Conservation (phyloP, 2,113 vertebrate genomes). For the Tricholaema leucomelas region DNA sequence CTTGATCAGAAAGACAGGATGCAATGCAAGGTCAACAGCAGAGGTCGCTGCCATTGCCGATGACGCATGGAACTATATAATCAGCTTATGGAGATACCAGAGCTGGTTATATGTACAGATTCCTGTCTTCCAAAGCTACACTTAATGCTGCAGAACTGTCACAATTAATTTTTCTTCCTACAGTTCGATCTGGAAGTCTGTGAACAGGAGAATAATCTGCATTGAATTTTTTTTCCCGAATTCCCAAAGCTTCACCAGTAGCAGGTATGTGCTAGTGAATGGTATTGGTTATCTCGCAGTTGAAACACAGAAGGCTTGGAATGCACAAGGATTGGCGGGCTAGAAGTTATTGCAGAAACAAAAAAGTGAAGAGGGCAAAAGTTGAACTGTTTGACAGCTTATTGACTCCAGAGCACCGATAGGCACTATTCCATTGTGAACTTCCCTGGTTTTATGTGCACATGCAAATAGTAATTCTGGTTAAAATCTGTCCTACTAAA, state of each 20-base stretch:
- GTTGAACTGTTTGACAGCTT: neutral
- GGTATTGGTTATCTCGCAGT: neutral
- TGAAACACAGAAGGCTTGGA: neutral
- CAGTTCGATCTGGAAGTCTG: neutral
- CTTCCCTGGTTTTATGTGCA: neutral
- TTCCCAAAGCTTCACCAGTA: neutral
- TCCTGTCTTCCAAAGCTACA: neutral
- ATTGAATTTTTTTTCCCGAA: neutral
- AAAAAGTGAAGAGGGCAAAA: neutral
- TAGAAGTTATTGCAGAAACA: neutral
- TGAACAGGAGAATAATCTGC: neutral
- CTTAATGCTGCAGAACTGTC: neutral
- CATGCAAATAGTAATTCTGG: neutral
- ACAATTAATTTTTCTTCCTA: neutral
- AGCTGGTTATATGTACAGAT: slow-evolving; percentile 25
- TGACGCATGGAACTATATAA: neutral
- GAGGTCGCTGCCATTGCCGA: neutral
- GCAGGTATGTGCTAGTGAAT: neutral
- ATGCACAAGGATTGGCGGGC: neutral
- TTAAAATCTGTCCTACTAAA: neutral
- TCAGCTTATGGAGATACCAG: slow-evolving; percentile 22
- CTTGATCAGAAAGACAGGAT: neutral
- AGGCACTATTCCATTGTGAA: neutral
- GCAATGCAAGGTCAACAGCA: fast-evolving
- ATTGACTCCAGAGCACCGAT: neutral